Evolutionary conservation across 1,140 invertebrate species (phyloP).

Genomic region (Trypoxylus dichotomus): DNA sequence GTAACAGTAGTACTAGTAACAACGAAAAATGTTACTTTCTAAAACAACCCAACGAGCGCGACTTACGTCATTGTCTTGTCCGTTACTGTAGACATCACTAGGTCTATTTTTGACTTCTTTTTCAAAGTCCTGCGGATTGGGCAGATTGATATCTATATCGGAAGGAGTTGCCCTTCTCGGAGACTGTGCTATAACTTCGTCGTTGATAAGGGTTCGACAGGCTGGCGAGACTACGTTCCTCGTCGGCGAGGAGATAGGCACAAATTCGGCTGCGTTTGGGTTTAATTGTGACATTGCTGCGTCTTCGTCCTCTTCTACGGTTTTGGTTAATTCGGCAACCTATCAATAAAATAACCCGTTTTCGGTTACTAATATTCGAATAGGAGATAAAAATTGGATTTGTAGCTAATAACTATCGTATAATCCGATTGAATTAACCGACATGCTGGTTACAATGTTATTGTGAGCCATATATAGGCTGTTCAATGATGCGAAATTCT

Average conservation of each 20-base stretch:
- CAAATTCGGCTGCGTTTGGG: slow-evolving; percentile 72
- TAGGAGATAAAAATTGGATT: no score
- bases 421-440: no score
- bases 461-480: no score
- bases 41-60: no score
- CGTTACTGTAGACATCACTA: slow-evolving; percentile 61
- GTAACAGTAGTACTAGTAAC: no score
- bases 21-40: no score
- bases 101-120: slow-evolving; percentile 62
- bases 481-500: no score
- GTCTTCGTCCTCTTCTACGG: slow-evolving; percentile 49
- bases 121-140: slow-evolving; percentile 64
- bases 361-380: no score
- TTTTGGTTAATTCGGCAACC: slow-evolving; percentile 30
- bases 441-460: no score
- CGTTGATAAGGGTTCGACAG: slow-evolving; percentile 46
- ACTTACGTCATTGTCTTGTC: slow-evolving; percentile 52
- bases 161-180: slow-evolving; percentile 62
- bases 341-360: not conserved
- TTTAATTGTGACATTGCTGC: slow-evolving; percentile 68
- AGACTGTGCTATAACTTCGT: slow-evolving; percentile 62
- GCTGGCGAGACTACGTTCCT: slow-evolving; percentile 51
- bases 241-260: slow-evolving; percentile 62
- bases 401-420: no score
- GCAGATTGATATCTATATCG: slow-evolving; percentile 60